phyloP scores from a whole-genome alignment of 2,113 vertebrate genomes.

The Syrmaticus mikado region DNA sequence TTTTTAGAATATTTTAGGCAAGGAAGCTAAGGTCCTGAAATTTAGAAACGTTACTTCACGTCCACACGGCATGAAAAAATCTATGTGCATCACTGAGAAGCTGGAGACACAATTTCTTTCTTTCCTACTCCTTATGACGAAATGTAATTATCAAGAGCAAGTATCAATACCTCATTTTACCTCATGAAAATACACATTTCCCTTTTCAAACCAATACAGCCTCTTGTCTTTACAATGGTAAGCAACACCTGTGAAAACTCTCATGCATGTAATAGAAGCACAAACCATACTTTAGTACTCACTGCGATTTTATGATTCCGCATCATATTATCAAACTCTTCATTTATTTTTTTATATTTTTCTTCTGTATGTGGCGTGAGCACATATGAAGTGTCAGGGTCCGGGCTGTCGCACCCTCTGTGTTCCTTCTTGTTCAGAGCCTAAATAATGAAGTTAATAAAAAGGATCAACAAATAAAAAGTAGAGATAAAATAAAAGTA shows the following conservation, averaged over 20 bases:
- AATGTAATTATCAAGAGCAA: not conserved
- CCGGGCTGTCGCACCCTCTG: constrained; percentile 99
- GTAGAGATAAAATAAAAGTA: constrained; percentile 90
- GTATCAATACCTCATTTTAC: not conserved
- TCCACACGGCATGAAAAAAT: not conserved
- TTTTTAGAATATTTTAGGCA: constrained; percentile 21
- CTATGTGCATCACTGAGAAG: not conserved
- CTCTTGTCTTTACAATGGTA: constrained; percentile 8
- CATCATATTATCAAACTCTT: constrained; percentile 99
- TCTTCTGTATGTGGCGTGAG: constrained; percentile 99
- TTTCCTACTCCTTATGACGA: not conserved
- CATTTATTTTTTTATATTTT: constrained; percentile 99
- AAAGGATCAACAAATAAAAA: constrained; percentile 98
- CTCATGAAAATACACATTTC: not conserved
- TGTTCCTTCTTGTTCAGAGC: constrained; percentile 99
- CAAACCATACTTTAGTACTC: constrained; percentile 85
- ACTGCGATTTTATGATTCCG: constrained; percentile 99
- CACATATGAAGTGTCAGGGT: constrained; percentile 99
- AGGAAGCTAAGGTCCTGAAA: not conserved
- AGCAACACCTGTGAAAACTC: constrained; percentile 66
- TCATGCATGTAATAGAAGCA: constrained; percentile 81
- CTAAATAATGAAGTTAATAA: constrained; percentile 98
- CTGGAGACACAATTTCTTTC: not conserved
- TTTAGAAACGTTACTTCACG: not conserved
- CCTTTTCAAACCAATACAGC: not conserved